phyloP scores from a whole-genome alignment of 1,140 invertebrate genomes.

The Zaprionus ornatus region DNA sequence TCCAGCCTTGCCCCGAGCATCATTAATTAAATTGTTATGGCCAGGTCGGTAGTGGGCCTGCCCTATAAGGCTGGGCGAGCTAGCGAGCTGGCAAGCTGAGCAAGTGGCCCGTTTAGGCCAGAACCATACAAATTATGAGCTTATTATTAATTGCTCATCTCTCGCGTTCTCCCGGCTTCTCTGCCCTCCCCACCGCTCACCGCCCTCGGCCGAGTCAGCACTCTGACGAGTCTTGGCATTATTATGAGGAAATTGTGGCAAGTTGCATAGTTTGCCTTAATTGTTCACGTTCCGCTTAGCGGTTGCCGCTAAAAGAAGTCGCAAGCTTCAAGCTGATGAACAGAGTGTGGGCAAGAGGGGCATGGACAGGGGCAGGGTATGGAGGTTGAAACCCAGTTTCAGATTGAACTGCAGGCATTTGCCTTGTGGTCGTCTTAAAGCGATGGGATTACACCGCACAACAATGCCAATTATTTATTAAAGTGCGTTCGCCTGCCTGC shows the following conservation, averaged over 20 bases:
- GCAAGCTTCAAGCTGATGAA: neutral
- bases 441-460: conserved; percentile 65
- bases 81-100: neutral
- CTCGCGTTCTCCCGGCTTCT: neutral
- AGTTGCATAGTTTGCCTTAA: conserved; percentile 74
- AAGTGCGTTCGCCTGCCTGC: conserved; percentile 57
- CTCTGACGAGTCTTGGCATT: conserved; percentile 36
- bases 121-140: conserved; percentile 79
- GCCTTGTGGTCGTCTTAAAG: conserved; percentile 36
- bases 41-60: conserved; percentile 28
- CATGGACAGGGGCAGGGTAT: neutral
- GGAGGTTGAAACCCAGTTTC: conserved; percentile 3
- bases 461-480: conserved; percentile 80
- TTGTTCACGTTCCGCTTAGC: conserved; percentile 72
- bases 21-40: conserved; percentile 77
- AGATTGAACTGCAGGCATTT: conserved; percentile 5
- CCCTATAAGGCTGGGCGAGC: conserved; percentile 53
- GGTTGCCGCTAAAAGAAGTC: conserved; percentile 30
- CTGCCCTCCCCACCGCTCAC: neutral
- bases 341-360: neutral
- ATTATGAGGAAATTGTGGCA: conserved; percentile 76
- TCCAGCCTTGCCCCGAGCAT: conserved; percentile 47
- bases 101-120: conserved; percentile 54
- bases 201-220: neutral
- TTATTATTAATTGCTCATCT: conserved; percentile 75